Percentiles rank a stretch among this genome's conserved stretches.
Evolutionary conservation across 2,797 vertebrate genomes (phyloP).

Genomic region (Gallinago nigripennis): DNA sequence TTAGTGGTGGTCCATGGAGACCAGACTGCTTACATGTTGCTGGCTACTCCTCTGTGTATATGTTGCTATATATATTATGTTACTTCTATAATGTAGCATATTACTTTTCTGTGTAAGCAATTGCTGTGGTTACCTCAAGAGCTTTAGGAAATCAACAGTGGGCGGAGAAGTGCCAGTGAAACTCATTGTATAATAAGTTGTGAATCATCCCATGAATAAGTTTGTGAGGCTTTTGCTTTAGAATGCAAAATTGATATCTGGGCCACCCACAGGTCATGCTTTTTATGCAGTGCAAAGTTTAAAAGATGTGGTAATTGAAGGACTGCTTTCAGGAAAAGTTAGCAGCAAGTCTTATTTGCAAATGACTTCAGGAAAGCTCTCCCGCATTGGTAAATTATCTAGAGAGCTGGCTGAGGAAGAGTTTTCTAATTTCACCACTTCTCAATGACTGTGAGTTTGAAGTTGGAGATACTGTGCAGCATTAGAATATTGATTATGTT

Average conservation of each 20-base stretch:
- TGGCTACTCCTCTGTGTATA: background rate
- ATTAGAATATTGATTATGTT: background rate
- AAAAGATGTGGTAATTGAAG: background rate
- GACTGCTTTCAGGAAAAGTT: background rate
- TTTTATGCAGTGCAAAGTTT: background rate
- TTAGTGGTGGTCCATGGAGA: background rate
- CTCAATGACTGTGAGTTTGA: background rate
- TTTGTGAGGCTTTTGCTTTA: conserved; percentile 3
- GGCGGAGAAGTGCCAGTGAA: conserved; percentile 11
- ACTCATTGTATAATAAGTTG: background rate
- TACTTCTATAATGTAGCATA: background rate
- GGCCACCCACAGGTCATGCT: background rate
- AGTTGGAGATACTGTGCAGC: background rate
- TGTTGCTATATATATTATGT: background rate
- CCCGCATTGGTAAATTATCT: background rate
- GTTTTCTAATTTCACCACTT: background rate
- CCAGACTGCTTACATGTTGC: background rate
- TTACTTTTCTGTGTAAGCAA: background rate
- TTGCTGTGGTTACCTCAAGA: conserved; percentile 21
- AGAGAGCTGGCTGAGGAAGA: background rate
- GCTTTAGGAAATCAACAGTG: conserved; percentile 33
- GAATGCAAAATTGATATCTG: background rate
- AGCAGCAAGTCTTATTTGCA: background rate
- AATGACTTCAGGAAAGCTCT: background rate
- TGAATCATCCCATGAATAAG: conserved; percentile 17